Evolutionary conservation across 2,888 invertebrate species (phyloP), one percentile per base, ranked within the genome.

Genomic region (Kryphioiulus occultus): DNA sequence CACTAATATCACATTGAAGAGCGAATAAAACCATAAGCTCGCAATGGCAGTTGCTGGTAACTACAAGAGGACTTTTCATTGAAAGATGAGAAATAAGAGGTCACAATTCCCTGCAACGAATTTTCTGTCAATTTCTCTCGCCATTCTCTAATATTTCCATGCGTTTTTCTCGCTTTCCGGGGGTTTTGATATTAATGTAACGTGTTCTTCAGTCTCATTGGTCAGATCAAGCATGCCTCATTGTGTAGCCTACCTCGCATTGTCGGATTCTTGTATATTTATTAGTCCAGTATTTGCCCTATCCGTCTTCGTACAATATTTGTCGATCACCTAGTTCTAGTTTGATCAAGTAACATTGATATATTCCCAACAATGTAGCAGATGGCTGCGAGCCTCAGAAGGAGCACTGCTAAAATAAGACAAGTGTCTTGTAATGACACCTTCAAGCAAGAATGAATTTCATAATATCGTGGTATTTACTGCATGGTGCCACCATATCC

Each of bases 211-310:
- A 26, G 68, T 68, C 68, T 68, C 26, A 68, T 30, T 68, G 68
- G 15, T 26, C 68, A 68, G 10, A 26, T 68, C 68, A 10, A 68
- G 68, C 68, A 68, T 68, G 68, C 68, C 10, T 68, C 68, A 26
- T 68, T 68, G 68, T 68, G 68, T 68, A 68, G 68, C 68, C 68
- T 68, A 68, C 26, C 26, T 26, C 68, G 10, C 68, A 68, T 68
- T 68, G 68, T 68, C 68, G 26, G 68, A 26, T 68, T 68, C 68
- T 26, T n/a, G 26, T 68, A 10, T 68, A 68, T 68, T 68, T 68
- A 68, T 68, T 68, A 68, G 68, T 68, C 68, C 59, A 59, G 59
- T 59, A 22, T 59, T 59, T 59, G 22, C 59, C 59, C n/a, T 59
- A 22, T 59, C 22, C 59, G 59, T 59, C 59, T 59, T 59, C 59